Percentiles rank a stretch among this genome's conserved stretches.
These are phyloP conservation scores for Echeneis naucrates DNA, from an alignment of 2,797 vertebrate genomes.

Conservation along the genomic window DNA sequence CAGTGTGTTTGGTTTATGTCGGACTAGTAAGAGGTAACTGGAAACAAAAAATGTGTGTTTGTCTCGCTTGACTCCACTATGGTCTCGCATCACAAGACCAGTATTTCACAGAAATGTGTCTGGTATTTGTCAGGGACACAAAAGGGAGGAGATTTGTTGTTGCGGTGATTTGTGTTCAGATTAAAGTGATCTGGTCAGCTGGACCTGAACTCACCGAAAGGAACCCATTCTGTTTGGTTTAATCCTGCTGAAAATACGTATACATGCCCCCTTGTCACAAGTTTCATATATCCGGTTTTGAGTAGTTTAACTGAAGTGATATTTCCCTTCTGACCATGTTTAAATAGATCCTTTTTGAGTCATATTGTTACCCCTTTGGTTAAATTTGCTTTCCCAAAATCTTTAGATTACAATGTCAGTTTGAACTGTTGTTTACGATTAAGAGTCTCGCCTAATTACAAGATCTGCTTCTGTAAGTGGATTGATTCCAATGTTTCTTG, in stretches of 20 bases:
- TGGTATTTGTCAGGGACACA: background rate
- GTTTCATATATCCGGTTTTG: background rate
- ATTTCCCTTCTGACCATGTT: background rate
- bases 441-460: slow-evolving; percentile 29
- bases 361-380: slow-evolving; percentile 5
- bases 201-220: background rate
- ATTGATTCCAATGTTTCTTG: slow-evolving; percentile 17
- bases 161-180: background rate
- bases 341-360: background rate
- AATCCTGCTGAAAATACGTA: background rate
- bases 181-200: background rate
- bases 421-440: slow-evolving; percentile 39
- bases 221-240: background rate
- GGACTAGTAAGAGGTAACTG: slow-evolving; percentile 1
- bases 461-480: slow-evolving; percentile 15
- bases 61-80: background rate
- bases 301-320: background rate
- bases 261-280: background rate
- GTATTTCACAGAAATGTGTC: background rate
- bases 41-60: slow-evolving; percentile 11
- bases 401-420: slow-evolving; percentile 38
- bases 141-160: background rate
- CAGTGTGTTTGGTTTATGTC: slow-evolving; percentile 30
- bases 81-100: background rate
- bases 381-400: too few species aligned